These are phyloP conservation scores for Tryphoninae sp. DNA, from an alignment of 2,888 invertebrate species.

Conservation along the genomic window DNA sequence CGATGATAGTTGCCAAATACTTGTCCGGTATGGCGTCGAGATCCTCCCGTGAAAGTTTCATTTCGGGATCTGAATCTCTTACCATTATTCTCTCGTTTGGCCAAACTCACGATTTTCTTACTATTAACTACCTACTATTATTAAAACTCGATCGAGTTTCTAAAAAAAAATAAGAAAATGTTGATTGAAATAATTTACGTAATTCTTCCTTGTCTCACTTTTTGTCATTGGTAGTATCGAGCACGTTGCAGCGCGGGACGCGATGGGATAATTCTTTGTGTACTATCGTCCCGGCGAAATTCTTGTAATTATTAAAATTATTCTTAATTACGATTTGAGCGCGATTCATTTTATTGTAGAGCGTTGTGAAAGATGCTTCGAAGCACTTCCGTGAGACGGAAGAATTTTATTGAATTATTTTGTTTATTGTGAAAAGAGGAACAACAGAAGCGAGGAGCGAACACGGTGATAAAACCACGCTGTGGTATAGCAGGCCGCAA, in stretches of 20 bases:
- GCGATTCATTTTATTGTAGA: not conserved
- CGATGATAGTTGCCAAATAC: slow-evolving; percentile 75
- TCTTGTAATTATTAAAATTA: not conserved
- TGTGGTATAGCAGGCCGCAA: not conserved
- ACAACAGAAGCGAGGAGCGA: too few relatives aligned
- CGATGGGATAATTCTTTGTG: not conserved
- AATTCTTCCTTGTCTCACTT: not conserved
- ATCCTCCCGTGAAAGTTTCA: slow-evolving; percentile 40
- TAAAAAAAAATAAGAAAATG: too few relatives aligned
- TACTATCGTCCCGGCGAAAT: not conserved
- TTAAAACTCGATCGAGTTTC: too few relatives aligned
- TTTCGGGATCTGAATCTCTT: slow-evolving; percentile 14
- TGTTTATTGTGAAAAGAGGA: not conserved
- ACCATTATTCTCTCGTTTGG: not conserved
- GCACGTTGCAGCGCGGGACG: not conserved
- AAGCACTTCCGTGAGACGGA: not conserved
- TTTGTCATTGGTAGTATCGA: not conserved
- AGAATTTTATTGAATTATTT: not conserved
- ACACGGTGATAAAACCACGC: slow-evolving; percentile 2
- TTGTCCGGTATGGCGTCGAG: slow-evolving; percentile 57
- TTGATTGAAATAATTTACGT: not conserved
- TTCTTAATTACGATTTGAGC: not conserved
- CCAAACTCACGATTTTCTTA: too few relatives aligned
- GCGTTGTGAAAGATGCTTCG: not conserved
- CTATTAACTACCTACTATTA: too few relatives aligned